These are phyloP conservation scores for Salmo trutta DNA, from an alignment of 2,797 vertebrate species.

Conservation along the genomic window DNA sequence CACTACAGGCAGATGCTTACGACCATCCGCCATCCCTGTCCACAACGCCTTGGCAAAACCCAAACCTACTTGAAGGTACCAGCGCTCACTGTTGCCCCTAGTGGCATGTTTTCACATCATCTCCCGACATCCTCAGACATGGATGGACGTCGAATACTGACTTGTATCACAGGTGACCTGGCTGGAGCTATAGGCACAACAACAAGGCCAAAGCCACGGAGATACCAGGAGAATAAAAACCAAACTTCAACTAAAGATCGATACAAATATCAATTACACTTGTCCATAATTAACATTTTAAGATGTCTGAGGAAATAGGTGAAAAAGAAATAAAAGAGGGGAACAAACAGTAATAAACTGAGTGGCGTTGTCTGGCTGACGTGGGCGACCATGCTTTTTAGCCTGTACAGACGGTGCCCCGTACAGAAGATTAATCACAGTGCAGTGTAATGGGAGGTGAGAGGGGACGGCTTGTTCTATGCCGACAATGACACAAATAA, in stretches of 20 bases:
- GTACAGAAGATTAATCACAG: background rate
- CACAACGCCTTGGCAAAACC: no score
- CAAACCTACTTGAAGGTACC: no score
- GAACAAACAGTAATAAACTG: background rate
- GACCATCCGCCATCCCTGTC: no score
- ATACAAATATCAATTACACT: background rate
- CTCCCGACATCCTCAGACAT: no score
- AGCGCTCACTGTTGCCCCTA: no score
- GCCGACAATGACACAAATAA: slow-evolving; percentile 56
- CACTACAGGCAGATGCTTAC: no score
- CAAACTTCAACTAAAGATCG: background rate
- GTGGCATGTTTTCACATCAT: no score
- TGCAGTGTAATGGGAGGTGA: background rate
- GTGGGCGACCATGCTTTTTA: background rate
- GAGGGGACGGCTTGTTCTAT: background rate
- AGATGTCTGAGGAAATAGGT: background rate
- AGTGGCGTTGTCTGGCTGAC: background rate
- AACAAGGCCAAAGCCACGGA: background rate
- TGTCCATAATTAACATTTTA: background rate
- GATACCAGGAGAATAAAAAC: background rate
- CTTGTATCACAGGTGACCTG: no score
- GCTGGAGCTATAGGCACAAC: background rate
- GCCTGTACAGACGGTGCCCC: background rate
- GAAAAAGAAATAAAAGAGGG: background rate
- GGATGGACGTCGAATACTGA: no score